Evolutionary conservation across 2,113 vertebrate species (phyloP), one percentile per base, ranked within the genome.

Genomic region (Mesocricetus auratus): DNA sequence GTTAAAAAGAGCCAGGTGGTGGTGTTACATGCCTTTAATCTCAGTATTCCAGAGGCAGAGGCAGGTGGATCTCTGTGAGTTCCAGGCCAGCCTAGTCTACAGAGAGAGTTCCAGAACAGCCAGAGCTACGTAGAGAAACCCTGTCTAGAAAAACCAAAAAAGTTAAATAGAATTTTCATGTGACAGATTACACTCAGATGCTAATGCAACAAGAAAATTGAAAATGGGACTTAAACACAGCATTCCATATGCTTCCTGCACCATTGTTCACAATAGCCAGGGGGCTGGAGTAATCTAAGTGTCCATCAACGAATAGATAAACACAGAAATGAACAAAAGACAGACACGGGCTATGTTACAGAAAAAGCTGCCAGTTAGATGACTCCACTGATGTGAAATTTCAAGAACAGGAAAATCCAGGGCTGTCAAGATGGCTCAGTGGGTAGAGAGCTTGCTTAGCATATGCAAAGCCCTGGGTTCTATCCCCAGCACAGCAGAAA

Each of bases 281-380:
- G 56, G 31, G 39, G 7, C 81, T 69, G 66, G 5, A 64, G 7
- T 24, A n/a, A 11, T 56, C 24, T 39, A 33, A 2, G 16, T 0
- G 3, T 53, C 5, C 26, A 0, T 7, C 7, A 4, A 0, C 0
- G 45, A 50, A 17, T 0, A 13, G 94, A 68, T 9, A 5, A 47
- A 6, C 13, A n/a, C 5, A 16, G 39, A 12, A 73, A 68, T 11
- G 58, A 11, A 58, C 9, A 24, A 15, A 4, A 11, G 13, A 5
- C 74, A 1, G n/a, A 39, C 0, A 45, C 21, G 1, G 2, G 21
- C 42, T 39, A 53, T 45, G 29, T 39, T 33, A 24, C 17, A 58
- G 33, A 24, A 9, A 45, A 73, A 31, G 58, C 13, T n/a, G 2
- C 24, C 3, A 3, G 22, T 2, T 12, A 4, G n/a, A 26, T 5